Percentiles rank a stretch among this genome's conserved stretches.
These are phyloP conservation scores for Dasypolia templi DNA, from an alignment of 2,888 invertebrate species.

Conservation along the genomic window DNA sequence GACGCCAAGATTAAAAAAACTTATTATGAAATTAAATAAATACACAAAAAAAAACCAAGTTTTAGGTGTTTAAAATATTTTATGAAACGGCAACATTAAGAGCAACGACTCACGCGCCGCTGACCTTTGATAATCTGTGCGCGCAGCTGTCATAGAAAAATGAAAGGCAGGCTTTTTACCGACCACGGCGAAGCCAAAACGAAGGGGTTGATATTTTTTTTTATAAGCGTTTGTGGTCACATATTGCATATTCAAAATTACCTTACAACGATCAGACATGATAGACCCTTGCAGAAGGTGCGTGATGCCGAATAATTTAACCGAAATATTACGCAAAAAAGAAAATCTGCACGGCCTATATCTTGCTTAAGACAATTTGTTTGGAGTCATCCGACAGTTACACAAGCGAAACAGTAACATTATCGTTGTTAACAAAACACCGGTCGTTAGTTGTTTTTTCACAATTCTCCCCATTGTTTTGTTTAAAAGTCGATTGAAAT, in stretches of 20 bases:
- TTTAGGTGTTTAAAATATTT: not conserved
- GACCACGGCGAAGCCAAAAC: too few species aligned
- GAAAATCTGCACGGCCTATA: slow-evolving; percentile 13
- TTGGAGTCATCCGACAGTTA: slow-evolving; percentile 69
- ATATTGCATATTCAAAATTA: not conserved
- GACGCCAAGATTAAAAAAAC: too few species aligned
- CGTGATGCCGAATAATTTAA: slow-evolving; percentile 7
- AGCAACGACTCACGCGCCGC: too few species aligned
- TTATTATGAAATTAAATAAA: too few species aligned
- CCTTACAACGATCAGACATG: not conserved
- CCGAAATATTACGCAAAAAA: slow-evolving; percentile 6
- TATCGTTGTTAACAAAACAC: slow-evolving; percentile 79
- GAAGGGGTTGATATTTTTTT: too few species aligned
- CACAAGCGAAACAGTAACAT: slow-evolving; percentile 77
- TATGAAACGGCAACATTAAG: too few species aligned
- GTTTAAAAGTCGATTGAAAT: slow-evolving; percentile 75
- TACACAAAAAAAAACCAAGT: too few species aligned
- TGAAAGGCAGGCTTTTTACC: too few species aligned
- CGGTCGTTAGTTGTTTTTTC: slow-evolving; percentile 76
- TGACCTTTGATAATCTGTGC: too few species aligned
- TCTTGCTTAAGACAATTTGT: slow-evolving; percentile 49
- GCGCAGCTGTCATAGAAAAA: too few species aligned
- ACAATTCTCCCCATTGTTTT: slow-evolving; percentile 82
- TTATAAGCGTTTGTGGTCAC: too few species aligned
- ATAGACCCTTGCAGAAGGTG: not conserved